Evolutionary conservation across 2,113 vertebrate genomes (phyloP).

Genomic region (Arvicanthis niloticus): DNA sequence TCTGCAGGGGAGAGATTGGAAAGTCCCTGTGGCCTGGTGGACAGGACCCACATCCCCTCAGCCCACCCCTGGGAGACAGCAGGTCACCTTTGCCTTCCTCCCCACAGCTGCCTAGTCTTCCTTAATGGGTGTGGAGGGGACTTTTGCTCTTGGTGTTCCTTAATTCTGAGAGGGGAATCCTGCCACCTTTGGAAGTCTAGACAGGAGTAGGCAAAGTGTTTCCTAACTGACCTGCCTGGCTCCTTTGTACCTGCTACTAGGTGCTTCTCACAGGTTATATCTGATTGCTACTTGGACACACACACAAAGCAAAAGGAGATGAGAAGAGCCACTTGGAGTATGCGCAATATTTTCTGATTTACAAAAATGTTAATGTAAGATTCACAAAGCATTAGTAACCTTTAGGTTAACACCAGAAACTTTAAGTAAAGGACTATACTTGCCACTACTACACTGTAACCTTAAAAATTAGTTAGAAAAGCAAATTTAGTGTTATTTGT

Average conservation of each 20-base stretch:
- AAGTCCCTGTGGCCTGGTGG: neutral
- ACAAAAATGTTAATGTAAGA: neutral
- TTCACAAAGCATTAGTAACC: neutral
- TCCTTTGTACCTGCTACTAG: no score
- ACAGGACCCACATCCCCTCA: neutral
- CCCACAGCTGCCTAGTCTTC: neutral
- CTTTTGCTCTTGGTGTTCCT: no score
- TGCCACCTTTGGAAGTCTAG: neutral
- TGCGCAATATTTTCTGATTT: neutral
- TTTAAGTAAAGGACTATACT: neutral
- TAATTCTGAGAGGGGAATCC: neutral
- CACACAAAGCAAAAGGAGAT: neutral
- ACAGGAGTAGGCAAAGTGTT: rapidly evolving
- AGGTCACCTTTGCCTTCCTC: no score
- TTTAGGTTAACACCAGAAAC: neutral
- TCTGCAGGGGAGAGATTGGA: neutral
- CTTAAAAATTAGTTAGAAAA: neutral
- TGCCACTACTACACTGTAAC: neutral
- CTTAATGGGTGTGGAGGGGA: neutral
- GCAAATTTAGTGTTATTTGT: neutral
- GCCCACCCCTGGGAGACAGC: neutral
- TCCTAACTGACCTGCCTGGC: rapidly evolving
- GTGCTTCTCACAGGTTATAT: neutral
- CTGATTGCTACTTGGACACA: neutral
- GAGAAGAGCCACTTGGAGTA: neutral